A percentile compares a stretch with the other conserved stretches of the same genome.
phyloP scores from a whole-genome alignment of 2,888 invertebrate species.

The Chirona hameri region DNA sequence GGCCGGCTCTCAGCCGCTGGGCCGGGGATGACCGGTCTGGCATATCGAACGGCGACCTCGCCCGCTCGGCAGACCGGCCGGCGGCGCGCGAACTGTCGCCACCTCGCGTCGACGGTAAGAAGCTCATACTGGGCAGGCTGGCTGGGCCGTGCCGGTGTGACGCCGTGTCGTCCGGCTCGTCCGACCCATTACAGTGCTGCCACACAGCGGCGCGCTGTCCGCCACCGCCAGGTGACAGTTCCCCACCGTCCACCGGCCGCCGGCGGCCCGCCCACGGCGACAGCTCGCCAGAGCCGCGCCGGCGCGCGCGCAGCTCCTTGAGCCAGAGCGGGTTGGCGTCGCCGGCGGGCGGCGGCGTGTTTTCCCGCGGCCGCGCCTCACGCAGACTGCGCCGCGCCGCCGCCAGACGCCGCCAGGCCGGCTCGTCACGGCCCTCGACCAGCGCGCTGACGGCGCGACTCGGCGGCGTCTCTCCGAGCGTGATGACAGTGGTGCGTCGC shows the following conservation, averaged over 20 bases:
- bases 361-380: not conserved
- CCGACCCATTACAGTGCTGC: not conserved
- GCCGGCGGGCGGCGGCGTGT: not conserved
- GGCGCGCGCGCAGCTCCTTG: not conserved
- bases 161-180: constrained; percentile 48
- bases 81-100: constrained; percentile 39
- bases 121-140: not conserved
- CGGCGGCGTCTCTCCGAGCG: not conserved
- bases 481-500: not conserved
- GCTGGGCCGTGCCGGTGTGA: not conserved
- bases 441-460: not conserved
- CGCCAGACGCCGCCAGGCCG: constrained; percentile 4
- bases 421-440: not conserved
- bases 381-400: constrained; percentile 1
- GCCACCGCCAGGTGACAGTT: not conserved
- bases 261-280: not conserved
- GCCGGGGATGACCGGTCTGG: not conserved
- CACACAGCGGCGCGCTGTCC: not conserved
- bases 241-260: not conserved
- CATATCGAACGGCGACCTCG: constrained; percentile 47
- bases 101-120: not conserved
- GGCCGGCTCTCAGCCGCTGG: not conserved
- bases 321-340: not conserved
- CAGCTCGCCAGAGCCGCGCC: not conserved
- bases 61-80: constrained; percentile 57